A percentile compares a stretch with the other conserved stretches of the same genome.
phyloP scores from a whole-genome alignment of 2,113 vertebrate genomes.

The Urocynchramus pylzowi region DNA sequence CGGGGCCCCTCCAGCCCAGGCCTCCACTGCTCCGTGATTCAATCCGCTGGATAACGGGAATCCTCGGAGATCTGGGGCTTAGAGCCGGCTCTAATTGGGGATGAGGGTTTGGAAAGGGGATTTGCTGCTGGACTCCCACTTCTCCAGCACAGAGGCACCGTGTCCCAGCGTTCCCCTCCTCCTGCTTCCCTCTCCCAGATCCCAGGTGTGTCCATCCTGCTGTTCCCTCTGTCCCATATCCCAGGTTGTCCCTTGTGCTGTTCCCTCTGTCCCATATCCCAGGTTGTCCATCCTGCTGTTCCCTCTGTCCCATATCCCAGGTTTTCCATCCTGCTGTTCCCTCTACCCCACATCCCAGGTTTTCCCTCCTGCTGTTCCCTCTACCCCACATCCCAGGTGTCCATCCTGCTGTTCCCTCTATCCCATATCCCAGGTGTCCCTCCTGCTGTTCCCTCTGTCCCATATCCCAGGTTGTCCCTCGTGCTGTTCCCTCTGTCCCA shows the following conservation, averaged over 20 bases:
- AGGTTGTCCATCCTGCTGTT: neutral
- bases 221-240: rapidly evolving
- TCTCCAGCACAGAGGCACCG: rapidly evolving
- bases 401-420: neutral
- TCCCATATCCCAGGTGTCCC: rapidly evolving
- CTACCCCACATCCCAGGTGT: neutral
- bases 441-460: neutral
- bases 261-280: neutral
- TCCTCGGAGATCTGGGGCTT: rapidly evolving
- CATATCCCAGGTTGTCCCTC: neutral
- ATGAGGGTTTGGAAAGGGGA: neutral
- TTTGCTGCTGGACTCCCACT: neutral
- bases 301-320: neutral
- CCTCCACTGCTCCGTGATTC: rapidly evolving
- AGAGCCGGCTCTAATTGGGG: neutral
- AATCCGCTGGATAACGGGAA: rapidly evolving
- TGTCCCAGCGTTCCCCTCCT: rapidly evolving
- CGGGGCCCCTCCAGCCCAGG: neutral
- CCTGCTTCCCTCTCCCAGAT: neutral
- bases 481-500: no score
- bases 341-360: rapidly evolving
- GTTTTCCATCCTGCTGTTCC: neutral
- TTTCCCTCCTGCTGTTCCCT: neutral
- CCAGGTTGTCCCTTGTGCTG: neutral
- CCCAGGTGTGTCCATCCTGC: rapidly evolving